Base-by-base conservation (phyloP, 2,113 vertebrate species). In the Ceratotherium simum region DNA sequence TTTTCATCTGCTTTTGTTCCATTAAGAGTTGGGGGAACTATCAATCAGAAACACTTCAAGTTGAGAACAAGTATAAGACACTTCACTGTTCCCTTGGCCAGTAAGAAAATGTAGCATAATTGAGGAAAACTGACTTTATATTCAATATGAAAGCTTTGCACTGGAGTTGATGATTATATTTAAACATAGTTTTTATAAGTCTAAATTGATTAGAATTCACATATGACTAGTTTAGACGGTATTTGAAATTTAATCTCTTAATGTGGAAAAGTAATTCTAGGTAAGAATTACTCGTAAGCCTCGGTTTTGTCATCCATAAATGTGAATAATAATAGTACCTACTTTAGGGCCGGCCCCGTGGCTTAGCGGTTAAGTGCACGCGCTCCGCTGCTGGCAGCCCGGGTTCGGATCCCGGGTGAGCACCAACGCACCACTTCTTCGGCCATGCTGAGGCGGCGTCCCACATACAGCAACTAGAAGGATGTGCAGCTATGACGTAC, bases 221-320 rank as follows among this genome's bases (percentile, higher is more conserved):
- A 14, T 83, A 56, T 96, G 73, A 69, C 18, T 51, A 76, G 36
- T 72, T 90, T 95, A 93, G 31, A 46, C 0, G 0, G 48, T 75
- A 54, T 92, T 96, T 91, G 27, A 95, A 96, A 96, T 82, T 75
- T 81, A 86, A 87, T 56, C 65, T 62, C 16, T 90, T 82, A 79
- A 48, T 80, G 17, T 92, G 25, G 60, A 76, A 95, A 91, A 92
- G 31, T 86, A 92, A 88, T 89, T 72, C 27, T 96, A 72, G 39
- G 46, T 85, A 92, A 96, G 54, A 95, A 94, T 96, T 91, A 54
- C 13, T 33, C 31, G 3, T 91, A 21, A 70, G 17, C 62, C 56
- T 83, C 54, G 65, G 54, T 96, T 92, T 96, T 18, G 11, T 95
- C 54, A 91, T 72, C 62, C 96, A 13, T 75, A 95, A 70, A 48